Evolutionary conservation across 2,113 vertebrate genomes (phyloP), one percentile per base, ranked within the genome.

Genomic region (Lucifuga dentata): DNA sequence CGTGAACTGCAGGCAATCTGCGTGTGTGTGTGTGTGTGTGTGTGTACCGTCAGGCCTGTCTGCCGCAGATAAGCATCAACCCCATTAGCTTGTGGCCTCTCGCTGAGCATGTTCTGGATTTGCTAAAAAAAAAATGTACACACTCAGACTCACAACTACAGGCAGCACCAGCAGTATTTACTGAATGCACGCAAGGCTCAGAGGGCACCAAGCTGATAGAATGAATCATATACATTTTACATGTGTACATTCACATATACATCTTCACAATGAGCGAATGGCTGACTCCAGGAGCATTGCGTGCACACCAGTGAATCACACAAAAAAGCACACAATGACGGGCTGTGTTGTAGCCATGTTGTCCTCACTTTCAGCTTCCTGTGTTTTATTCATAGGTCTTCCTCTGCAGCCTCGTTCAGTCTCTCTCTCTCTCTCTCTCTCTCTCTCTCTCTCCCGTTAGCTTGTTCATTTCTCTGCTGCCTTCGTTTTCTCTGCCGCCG

Each of bases 1-100:
- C 32, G 50, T 43, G n/a, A 38, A 58, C 51, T 35, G 57, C 41
- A 56, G 64, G 60, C 43, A 49, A 44, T n/a, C 17, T 29, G 48
- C n/a, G n/a, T n/a, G n/a, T n/a, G n/a, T n/a, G n/a, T n/a, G n/a
- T n/a, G n/a, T n/a, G n/a, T n/a, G n/a, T n/a, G 23, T 12, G 23
- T 29, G 23, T 12, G 23, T 29, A 35, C 7, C 39, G 5, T 21
- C 17, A 73, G 71, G 49, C 50, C 64, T 70, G 77, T 85, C 83
- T 87, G 76, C 69, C 23, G 12, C 48, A 65, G 83, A 87, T 86
- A 83, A 76, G 74, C 78, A 86, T 88, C 80, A 76, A 16, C 68
- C 68, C 52, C 68, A 71, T 86, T 76, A 71, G 67, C 61, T 64
- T 20, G 53, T 68, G 72, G 73, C 73, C 78, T 77, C 81, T 83